Evolutionary conservation across 2,888 invertebrate genomes (phyloP).

Genomic region (Drosophila anceps): DNA sequence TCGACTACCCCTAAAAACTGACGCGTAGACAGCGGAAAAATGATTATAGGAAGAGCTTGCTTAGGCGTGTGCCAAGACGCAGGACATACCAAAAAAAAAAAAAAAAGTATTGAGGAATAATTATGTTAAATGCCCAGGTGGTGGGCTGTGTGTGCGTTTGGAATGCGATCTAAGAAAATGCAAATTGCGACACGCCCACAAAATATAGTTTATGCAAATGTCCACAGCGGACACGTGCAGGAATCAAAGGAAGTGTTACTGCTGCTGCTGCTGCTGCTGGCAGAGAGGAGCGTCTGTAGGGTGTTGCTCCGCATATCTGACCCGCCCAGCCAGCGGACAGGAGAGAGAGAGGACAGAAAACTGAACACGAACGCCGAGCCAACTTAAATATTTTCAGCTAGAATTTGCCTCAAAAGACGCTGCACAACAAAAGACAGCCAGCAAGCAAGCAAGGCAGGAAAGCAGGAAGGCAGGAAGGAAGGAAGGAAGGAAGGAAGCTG

Average conservation of each 20-base stretch:
- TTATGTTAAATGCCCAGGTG: slow-evolving; percentile 17
- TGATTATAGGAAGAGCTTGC: slow-evolving; percentile 29
- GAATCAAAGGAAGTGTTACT: slow-evolving; percentile 19
- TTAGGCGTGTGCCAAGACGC: slow-evolving; percentile 66
- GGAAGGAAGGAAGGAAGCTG: slow-evolving; percentile 31
- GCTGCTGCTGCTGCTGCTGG: neutral
- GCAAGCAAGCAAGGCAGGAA: slow-evolving; percentile 2
- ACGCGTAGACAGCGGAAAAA: slow-evolving; percentile 9
- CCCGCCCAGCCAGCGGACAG: slow-evolving; percentile 52
- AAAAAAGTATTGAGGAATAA: slow-evolving; percentile 2
- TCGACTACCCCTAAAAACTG: slow-evolving; percentile 44
- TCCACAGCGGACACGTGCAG: slow-evolving; percentile 68
- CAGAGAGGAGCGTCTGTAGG: slow-evolving; percentile 22
- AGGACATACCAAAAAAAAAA: slow-evolving; percentile 10
- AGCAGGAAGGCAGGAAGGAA: slow-evolving; percentile 29
- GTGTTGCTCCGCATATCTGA: slow-evolving; percentile 53
- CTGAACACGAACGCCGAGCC: slow-evolving; percentile 19
- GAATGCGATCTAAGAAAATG: slow-evolving; percentile 33
- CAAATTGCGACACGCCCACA: slow-evolving; percentile 65
- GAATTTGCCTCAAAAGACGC: slow-evolving; percentile 64
- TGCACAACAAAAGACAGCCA: slow-evolving; percentile 24
- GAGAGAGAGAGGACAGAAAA: slow-evolving; percentile 45
- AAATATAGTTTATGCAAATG: slow-evolving; percentile 53
- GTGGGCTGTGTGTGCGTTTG: slow-evolving; percentile 3
- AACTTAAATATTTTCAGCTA: slow-evolving; percentile 35